A percentile compares a stretch with the other conserved stretches of the same genome.
Conservation (phyloP, 2,888 invertebrate species). For the Doris montereyensis region DNA sequence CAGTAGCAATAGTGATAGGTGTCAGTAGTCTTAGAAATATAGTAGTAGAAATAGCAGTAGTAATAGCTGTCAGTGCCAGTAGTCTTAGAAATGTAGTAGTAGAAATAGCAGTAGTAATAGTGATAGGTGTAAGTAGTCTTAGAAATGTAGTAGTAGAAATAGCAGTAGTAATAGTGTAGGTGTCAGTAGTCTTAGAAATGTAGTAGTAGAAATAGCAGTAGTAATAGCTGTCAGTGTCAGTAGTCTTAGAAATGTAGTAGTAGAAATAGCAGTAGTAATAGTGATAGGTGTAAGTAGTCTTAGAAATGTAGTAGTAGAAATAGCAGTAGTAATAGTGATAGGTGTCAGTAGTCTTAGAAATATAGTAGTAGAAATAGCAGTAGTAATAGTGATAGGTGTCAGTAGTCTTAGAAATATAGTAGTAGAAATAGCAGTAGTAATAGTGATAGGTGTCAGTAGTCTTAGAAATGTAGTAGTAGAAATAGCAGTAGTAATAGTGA, state of each 20-base stretch:
- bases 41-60: constrained; percentile 1
- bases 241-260: neutral
- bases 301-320: neutral
- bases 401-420: neutral
- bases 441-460: neutral
- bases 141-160: no score
- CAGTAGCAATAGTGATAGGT: neutral
- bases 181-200: no score
- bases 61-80: neutral
- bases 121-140: no score
- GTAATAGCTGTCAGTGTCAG: neutral
- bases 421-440: neutral
- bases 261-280: constrained; percentile 1
- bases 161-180: no score
- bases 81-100: neutral
- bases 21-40: neutral
- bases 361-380: neutral
- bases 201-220: no score
- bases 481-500: no score
- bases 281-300: neutral
- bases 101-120: no score
- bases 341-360: neutral
- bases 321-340: neutral
- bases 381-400: neutral
- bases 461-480: neutral